Percentiles rank a stretch among this genome's conserved stretches.
Evolutionary conservation across 2,113 vertebrate species (phyloP).

Genomic region (Montifringilla adamsi): DNA sequence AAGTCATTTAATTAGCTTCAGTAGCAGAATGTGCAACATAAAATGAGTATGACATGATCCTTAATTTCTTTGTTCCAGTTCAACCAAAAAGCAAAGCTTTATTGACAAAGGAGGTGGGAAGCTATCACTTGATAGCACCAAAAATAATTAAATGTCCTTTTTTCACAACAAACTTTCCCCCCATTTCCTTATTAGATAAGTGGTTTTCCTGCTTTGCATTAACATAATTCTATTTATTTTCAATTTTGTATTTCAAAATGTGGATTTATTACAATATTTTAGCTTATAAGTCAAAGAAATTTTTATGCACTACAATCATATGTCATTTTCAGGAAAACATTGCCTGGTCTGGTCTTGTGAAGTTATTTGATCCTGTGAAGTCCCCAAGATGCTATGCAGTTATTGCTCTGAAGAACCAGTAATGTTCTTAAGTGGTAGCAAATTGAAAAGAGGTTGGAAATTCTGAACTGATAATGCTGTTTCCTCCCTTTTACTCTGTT

Average conservation of each 20-base stretch:
- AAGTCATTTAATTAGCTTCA: slow-evolving; percentile 15
- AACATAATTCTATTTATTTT: neutral
- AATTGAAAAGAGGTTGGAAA: slow-evolving; percentile 9
- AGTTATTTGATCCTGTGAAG: slow-evolving; percentile 92
- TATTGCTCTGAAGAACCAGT: slow-evolving; percentile 82
- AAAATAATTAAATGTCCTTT: neutral
- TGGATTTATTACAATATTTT: neutral
- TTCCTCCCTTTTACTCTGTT: neutral
- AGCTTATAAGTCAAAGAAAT: slow-evolving; percentile 16
- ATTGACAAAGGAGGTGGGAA: neutral
- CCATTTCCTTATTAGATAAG: neutral
- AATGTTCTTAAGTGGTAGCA: slow-evolving; percentile 21
- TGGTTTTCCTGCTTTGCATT: neutral
- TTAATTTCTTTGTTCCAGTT: slow-evolving; percentile 8
- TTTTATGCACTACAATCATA: slow-evolving; percentile 34
- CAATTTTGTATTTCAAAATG: slow-evolving; percentile 13
- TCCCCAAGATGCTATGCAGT: slow-evolving; percentile 93
- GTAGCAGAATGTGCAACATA: neutral
- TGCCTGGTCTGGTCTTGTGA: slow-evolving; percentile 86
- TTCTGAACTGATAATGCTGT: neutral
- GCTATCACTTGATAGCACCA: neutral
- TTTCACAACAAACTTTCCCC: neutral
- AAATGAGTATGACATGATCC: neutral
- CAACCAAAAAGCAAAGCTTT: neutral
- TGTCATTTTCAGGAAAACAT: slow-evolving; percentile 80